Evolutionary conservation across 1,140 invertebrate genomes (phyloP).

Genomic region (Trichoplusia ni): DNA sequence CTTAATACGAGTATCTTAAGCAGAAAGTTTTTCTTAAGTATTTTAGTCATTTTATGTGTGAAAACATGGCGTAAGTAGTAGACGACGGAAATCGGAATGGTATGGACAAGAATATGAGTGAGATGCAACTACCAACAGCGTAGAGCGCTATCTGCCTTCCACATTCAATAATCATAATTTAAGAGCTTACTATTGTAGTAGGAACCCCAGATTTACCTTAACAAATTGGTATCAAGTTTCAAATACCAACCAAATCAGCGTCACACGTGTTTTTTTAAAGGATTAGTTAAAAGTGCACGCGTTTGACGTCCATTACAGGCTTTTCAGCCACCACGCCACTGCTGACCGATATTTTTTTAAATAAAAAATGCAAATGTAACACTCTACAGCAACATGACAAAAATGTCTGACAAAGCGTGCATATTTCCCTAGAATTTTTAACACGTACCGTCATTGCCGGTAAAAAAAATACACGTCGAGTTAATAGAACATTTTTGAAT

Average conservation of each 20-base stretch:
- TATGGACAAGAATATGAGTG: no score
- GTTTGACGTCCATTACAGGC: slow-evolving; percentile 3
- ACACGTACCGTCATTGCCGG: slow-evolving; percentile 6
- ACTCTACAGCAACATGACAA: slow-evolving; percentile 11
- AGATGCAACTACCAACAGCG: no score
- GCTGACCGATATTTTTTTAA: slow-evolving; percentile 10
- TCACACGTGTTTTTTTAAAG: background rate
- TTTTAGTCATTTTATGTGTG: no score
- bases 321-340: background rate
- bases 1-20: background rate
- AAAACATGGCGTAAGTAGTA: no score
- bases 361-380: slow-evolving; percentile 20
- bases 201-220: no score
- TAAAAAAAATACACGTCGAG: slow-evolving; percentile 12
- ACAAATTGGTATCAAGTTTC: no score
- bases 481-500: slow-evolving; percentile 23
- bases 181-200: no score
- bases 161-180: no score
- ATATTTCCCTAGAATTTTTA: slow-evolving; percentile 19
- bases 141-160: no score
- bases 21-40: background rate
- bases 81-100: no score
- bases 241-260: no score
- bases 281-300: slow-evolving; percentile 9
- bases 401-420: slow-evolving; percentile 9